Evolutionary conservation across 2,888 invertebrate species (phyloP), one percentile per base, ranked within the genome.

Genomic region (Xestobium rufovillosum): DNA sequence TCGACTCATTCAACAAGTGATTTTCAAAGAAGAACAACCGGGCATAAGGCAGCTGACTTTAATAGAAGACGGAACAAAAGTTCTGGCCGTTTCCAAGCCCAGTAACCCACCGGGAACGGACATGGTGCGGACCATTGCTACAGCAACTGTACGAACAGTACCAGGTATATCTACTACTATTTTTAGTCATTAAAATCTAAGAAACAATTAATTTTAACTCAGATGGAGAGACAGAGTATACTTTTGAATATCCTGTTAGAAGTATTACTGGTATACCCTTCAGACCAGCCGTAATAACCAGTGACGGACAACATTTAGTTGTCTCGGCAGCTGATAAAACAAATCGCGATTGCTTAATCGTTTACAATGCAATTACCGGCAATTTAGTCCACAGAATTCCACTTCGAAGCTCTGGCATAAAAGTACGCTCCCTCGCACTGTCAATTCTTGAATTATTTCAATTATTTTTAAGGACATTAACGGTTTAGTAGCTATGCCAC

Each of bases 321-420:
- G 80, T 83, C 3, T 78, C 84, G 1, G 86, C 86, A 1, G 79
- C 88, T 0, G 94, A 92, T 53, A 75, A 80, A 55, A 75, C 79
- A 1, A 81, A 78, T 31, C 73, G 80, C 44, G 92, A 92, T 59
- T 85, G 85, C 36, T 67, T 95, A 2, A 80, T 82, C 36, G 81
- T 92, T 0, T 85, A 88, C 58, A 88, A 83, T 52, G 83, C 86
- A 0, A 78, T 80, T 43, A 88, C 80, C 27, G 94, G 94, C 0
- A 73, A 75, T 9, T 62, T 67, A 4, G 57, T 72, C 3, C 63
- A 72, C 8, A 69, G 67, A 47, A 66, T 73, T 36, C 49, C 70
- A 9, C 53, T 74, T 1, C 70, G 68, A 51, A 63, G 65, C 4
- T 71, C 71, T 43, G 63, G 64, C 13, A 71, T 73, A 37, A 80